These are phyloP conservation scores for Mantis religiosa DNA, from an alignment of 2,888 invertebrate genomes.

Conservation along the genomic window DNA sequence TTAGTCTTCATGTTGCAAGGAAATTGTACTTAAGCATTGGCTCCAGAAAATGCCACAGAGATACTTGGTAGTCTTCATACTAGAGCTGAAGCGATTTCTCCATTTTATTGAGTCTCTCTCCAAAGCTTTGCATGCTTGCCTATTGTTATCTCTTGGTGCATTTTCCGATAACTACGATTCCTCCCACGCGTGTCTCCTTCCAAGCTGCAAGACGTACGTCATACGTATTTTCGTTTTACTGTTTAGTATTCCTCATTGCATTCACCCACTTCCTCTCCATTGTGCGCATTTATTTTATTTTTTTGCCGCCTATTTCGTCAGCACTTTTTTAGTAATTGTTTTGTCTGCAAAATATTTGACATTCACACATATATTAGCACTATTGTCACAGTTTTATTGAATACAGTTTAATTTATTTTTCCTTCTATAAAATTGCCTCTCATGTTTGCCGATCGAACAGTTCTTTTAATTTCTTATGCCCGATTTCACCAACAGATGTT, in stretches of 20 bases:
- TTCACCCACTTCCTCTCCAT: background rate
- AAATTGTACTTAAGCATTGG: too few species aligned
- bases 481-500: too few species aligned
- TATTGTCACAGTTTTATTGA: too few species aligned
- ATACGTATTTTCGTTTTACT: background rate
- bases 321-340: background rate
- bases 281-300: background rate
- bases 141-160: background rate
- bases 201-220: background rate
- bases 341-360: background rate
- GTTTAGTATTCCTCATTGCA: background rate
- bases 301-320: background rate
- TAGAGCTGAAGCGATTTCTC: background rate
- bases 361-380: too few species aligned
- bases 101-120: background rate
- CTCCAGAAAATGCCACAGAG: background rate
- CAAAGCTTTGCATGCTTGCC: background rate
- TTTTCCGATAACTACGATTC: background rate
- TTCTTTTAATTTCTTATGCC: too few species aligned
- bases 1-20: too few species aligned
- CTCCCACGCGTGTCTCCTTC: background rate
- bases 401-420: too few species aligned
- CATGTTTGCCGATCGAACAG: too few species aligned
- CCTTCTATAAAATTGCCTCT: too few species aligned
- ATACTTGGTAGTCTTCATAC: background rate